Conservation (phyloP, 2,113 vertebrate genomes). For the Apus apus region DNA sequence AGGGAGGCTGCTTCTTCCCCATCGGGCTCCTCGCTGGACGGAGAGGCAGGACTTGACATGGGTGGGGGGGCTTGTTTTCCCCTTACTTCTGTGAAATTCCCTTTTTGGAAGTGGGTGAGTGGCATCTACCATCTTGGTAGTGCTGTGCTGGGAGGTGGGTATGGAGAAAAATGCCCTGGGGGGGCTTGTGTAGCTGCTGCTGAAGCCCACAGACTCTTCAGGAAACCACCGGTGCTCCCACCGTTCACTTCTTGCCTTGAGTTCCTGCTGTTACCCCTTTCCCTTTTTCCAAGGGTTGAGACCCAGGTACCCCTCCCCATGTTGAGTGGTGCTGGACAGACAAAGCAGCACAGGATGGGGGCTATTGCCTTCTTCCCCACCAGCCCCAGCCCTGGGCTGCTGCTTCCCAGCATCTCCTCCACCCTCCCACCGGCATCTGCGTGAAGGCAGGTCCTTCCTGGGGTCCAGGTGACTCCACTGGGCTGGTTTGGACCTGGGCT, state of each 20-base stretch:
- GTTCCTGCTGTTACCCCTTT: background rate
- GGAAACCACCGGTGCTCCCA: background rate
- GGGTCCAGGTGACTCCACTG: background rate
- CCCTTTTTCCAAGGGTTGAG: accelerated
- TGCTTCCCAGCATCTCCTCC: background rate
- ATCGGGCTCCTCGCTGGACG: background rate
- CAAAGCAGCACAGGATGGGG: background rate
- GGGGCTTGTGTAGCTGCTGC: background rate
- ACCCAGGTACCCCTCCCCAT: background rate
- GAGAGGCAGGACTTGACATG: background rate
- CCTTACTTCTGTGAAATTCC: background rate
- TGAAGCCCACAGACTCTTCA: background rate
- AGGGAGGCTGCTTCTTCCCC: background rate
- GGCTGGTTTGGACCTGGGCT: background rate
- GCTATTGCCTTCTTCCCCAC: background rate
- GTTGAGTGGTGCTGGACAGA: background rate
- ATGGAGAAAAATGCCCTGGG: background rate
- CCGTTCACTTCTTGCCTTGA: background rate
- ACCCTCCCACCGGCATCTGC: background rate
- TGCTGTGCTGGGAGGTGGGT: background rate
- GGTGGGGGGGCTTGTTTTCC: background rate
- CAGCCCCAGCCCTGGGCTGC: background rate
- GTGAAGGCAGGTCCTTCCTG: conserved; percentile 10
- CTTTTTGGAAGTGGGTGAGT: background rate
- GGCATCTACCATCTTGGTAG: accelerated